Base-by-base conservation (phyloP, 2,888 invertebrate genomes). In the Drosophila multiciliata region DNA sequence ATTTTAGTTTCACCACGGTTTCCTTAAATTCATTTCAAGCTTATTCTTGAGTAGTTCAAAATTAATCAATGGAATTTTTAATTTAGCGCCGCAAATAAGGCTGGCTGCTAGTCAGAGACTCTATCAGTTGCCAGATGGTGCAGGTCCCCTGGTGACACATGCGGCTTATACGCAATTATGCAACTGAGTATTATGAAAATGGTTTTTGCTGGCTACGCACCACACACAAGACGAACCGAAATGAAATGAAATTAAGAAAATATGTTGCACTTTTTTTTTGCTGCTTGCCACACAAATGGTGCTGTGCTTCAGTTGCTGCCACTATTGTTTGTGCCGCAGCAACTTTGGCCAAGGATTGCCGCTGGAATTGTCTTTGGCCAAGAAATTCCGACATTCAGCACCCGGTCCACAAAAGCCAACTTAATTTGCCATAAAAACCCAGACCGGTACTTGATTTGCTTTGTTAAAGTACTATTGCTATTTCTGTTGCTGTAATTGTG, bases 181-280 rank as follows among this genome's bases (percentile, higher is more conserved):
- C 85, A 71, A 68, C 66, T 68, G 61, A 61, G 70, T 82, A 87
- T 79, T 87, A 87, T 82, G 77, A 80, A 87, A 85, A 78, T 74
- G 70, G 65, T 54, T 58, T 54, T 66, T 59, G 82, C 62, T 60
- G 57, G 48, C 53, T 48, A 45, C 40, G 15, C 40, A 20, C 55
- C 12, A n/a, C 29, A 29, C 26, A 49, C 12, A 12, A 36, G 35
- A 36, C 38, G 32, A 63, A 23, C 23, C 59, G 38, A 66, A 79
- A 81, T 71, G 75, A 80, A 90, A 88, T 76, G 78, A 88, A 88
- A 86, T 86, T 90, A 86, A 80, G 86, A 88, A 86, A 86, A 86
- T 90, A 75, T 86, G 90, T 83, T 90, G 78, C 85, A 82, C 67
- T 81, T 66, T 72, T 66, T 66, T 64, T 66, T 64, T 62, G 17